Percentiles rank a stretch among this genome's conserved stretches.
Conservation (phyloP, 2,888 invertebrate genomes). For the Synanthedon myopaeformis region DNA sequence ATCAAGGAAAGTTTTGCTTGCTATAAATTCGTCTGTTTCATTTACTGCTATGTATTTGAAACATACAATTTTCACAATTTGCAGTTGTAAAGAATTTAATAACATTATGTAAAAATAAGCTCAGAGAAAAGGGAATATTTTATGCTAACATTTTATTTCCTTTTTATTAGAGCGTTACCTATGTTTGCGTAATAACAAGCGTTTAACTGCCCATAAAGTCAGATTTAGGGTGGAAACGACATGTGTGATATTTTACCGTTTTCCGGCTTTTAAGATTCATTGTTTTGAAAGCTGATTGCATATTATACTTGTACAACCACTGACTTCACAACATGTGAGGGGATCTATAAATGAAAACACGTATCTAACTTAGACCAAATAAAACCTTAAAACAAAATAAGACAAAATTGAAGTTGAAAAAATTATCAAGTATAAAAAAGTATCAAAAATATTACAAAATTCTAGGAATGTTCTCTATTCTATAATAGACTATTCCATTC, state of each 20-base stretch:
- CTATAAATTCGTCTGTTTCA: neutral
- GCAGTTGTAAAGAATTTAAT: neutral
- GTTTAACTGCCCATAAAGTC: slow-evolving; percentile 55
- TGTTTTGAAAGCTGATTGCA: slow-evolving; percentile 1
- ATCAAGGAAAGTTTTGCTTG: too few species aligned
- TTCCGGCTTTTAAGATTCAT: slow-evolving; percentile 25
- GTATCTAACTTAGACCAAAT: too few species aligned
- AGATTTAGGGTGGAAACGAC: slow-evolving; percentile 42
- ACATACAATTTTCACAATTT: neutral
- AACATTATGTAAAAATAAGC: neutral
- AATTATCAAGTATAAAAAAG: too few species aligned
- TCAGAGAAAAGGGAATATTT: slow-evolving; percentile 3
- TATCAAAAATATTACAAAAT: too few species aligned
- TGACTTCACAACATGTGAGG: too few species aligned
- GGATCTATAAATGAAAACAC: too few species aligned
- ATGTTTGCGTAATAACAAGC: slow-evolving; percentile 46
- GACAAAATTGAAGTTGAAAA: too few species aligned
- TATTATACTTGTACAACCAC: neutral
- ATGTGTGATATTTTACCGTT: slow-evolving; percentile 35
- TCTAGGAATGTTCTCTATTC: neutral
- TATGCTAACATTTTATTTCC: slow-evolving; percentile 22
- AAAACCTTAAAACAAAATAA: too few species aligned
- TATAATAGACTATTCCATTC: too few species aligned
- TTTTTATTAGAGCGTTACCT: slow-evolving; percentile 32
- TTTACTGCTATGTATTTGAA: neutral